phyloP scores from a whole-genome alignment of 37 sponge, comb jelly and placozoan species.

The Eunapius fragilis region DNA sequence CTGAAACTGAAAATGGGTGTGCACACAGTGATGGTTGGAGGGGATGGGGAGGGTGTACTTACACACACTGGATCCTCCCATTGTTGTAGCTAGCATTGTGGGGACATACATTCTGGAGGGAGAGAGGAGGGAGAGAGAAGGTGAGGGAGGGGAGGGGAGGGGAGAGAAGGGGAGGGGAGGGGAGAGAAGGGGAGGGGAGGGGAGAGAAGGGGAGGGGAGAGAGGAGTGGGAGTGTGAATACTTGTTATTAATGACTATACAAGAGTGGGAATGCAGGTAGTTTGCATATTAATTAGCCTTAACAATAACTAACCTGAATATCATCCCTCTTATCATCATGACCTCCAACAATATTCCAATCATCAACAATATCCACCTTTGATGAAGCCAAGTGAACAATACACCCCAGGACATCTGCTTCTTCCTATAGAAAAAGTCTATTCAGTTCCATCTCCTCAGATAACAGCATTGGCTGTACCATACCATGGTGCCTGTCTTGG shows the following conservation, averaged over 20 bases:
- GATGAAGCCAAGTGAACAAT: not conserved
- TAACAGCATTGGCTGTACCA: not conserved
- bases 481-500: conserved; percentile 19
- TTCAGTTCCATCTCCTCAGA: not conserved
- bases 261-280: no score
- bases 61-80: not conserved
- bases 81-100: not conserved
- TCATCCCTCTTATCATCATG: not conserved
- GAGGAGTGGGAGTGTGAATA: no score
- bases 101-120: not conserved
- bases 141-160: not conserved
- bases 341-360: not conserved
- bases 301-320: not conserved
- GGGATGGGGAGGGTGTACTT: not conserved
- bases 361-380: not conserved
- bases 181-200: no score
- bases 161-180: not conserved
- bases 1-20: not conserved
- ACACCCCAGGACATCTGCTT: not conserved
- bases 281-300: not conserved
- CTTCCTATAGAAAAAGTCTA: not conserved
- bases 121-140: not conserved
- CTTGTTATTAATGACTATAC: no score
- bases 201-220: no score
- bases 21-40: not conserved